phyloP scores from a whole-genome alignment of 1,140 invertebrate species.

The Macrobrachium nipponense region DNA sequence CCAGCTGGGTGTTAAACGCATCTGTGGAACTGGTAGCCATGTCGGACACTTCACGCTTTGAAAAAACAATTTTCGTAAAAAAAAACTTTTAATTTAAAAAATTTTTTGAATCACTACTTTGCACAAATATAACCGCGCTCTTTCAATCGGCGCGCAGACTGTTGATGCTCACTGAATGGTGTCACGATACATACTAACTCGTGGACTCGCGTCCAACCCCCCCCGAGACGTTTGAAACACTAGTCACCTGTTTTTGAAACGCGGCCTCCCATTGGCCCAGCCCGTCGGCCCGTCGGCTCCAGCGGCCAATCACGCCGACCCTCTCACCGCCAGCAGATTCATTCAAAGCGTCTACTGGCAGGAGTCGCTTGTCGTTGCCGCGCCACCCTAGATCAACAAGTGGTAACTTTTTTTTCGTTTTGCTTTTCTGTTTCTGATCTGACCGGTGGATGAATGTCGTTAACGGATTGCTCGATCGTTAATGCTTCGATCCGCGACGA shows the following conservation, averaged over 20 bases:
- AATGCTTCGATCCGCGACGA: background rate
- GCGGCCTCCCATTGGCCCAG: constrained; percentile 33
- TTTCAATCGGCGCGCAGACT: background rate
- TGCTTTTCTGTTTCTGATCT: background rate
- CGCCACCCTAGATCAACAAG: constrained; percentile 52
- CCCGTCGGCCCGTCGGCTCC: background rate
- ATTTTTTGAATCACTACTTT: background rate
- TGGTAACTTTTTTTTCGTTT: constrained; percentile 27
- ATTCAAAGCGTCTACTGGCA: constrained; percentile 48
- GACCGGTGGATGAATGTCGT: no score
- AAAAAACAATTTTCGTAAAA: background rate
- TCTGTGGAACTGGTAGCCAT: constrained; percentile 66
- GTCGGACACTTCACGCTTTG: constrained; percentile 12
- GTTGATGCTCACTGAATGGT: background rate
- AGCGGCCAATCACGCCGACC: background rate
- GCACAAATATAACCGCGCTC: background rate
- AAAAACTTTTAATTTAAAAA: background rate
- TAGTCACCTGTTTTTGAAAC: constrained; percentile 27
- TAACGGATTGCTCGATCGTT: background rate
- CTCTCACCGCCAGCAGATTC: constrained; percentile 34
- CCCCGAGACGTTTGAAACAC: constrained; percentile 34
- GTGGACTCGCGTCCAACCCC: background rate
- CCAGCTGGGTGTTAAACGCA: constrained; percentile 64
- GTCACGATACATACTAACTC: constrained; percentile 50
- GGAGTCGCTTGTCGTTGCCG: background rate